Evolutionary conservation across 2,888 invertebrate species (phyloP).

Genomic region (Trichopria drosophilae): DNA sequence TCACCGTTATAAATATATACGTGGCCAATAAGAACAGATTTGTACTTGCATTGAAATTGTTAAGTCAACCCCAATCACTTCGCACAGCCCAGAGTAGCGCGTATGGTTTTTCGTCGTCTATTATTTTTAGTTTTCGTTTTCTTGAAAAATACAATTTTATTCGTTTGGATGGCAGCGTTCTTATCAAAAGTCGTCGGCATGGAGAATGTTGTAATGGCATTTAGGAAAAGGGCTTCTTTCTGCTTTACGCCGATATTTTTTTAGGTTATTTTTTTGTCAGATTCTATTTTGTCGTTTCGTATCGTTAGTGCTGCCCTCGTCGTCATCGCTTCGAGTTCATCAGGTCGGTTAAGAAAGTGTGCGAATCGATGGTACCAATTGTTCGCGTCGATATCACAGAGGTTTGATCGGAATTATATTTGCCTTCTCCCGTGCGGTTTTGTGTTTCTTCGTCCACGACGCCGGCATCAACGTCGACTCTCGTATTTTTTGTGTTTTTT

Average conservation of each 20-base stretch:
- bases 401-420: slow-evolving; percentile 54
- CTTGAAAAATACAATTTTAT: slow-evolving; percentile 55
- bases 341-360: too few relatives aligned
- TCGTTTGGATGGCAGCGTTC: slow-evolving; percentile 52
- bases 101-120: slow-evolving; percentile 53
- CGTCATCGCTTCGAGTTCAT: too few relatives aligned
- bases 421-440: slow-evolving; percentile 30
- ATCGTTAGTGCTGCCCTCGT: too few relatives aligned
- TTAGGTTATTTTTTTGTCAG: too few relatives aligned
- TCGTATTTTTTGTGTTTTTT: slow-evolving; percentile 23
- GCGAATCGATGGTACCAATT: slow-evolving; percentile 54
- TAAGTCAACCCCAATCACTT: slow-evolving; percentile 59
- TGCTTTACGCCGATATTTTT: too few relatives aligned
- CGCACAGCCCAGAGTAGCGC: slow-evolving; percentile 59
- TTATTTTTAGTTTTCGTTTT: slow-evolving; percentile 48
- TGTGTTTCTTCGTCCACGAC: too few relatives aligned
- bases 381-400: slow-evolving; percentile 57
- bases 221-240: slow-evolving; percentile 48
- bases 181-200: slow-evolving; percentile 56
- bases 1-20: slow-evolving; percentile 52
- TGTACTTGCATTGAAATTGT: slow-evolving; percentile 60
- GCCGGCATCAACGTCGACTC: too few relatives aligned
- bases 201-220: slow-evolving; percentile 57
- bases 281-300: too few relatives aligned
- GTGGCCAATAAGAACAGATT: slow-evolving; percentile 60